Evolutionary conservation across 2,797 vertebrate genomes (phyloP), one percentile per base, ranked within the genome.

Genomic region (Acanthis flammea): DNA sequence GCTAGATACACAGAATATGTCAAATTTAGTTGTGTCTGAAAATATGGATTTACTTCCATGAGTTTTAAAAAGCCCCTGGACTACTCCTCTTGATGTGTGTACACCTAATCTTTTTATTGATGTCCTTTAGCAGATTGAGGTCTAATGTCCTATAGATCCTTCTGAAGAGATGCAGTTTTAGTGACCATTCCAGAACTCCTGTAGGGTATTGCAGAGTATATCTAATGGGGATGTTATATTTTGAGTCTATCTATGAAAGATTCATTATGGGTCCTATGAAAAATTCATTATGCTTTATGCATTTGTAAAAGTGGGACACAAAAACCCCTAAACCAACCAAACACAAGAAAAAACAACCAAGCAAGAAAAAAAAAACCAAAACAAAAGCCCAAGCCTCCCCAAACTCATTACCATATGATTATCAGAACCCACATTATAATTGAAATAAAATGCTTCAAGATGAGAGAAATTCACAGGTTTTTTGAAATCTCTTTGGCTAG

Each of bases 311-410:
- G 18, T 31, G 35, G 25, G 24, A 79, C 16, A 65, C 5, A 85
- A 73, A 65, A 24, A 14, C 1, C 2, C 19, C 5, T 7, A 60
- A 50, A 6, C 11, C 25, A 83, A 18, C 6, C 7, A 66, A 74
- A 55, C 10, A 35, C 6, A 54, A 54, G 21, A 33, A 25, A 31
- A 86, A 47, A 3, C 15, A 75, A 17, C 1, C 9, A 57, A 54
- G 1, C 2, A 35, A 57, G 14, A 10, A 37, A 54, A 48, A 37
- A 28, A 35, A 33, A 30, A 79, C 9, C 5, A 24, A 78, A 39
- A 5, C 6, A 7, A 44, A 75, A 27, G 4, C 5, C 2, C 6
- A 33, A 23, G 1, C 13, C 3, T 35, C 2, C 2, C 2, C 4
- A 15, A 44, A 50, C 31, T 23, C 78, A 51, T 28, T 68, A 67